Base-by-base conservation (phyloP, 2,797 vertebrate species). In the Pelobates cultripes region DNA sequence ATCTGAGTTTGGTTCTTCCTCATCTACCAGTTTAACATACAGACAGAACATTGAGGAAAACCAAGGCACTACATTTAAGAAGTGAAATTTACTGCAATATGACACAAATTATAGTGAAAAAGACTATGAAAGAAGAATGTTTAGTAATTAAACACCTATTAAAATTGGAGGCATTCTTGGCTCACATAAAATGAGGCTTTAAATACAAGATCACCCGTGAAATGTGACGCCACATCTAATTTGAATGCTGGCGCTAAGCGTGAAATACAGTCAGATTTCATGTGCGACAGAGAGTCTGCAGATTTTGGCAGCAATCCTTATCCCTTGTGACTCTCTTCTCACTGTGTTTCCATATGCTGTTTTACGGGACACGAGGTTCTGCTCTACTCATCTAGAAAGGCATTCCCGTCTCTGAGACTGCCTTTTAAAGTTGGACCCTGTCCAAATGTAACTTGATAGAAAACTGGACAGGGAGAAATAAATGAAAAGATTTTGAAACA, bases 251-350 rank as follows among this genome's bases (percentile, higher is more conserved):
- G 66, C 66, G 41, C 43, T 44, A 80, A 80, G 73, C 66, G 55
- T 74, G 71, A 68, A 60, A 69, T 42, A 17, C 40, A 81, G 66
- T 47, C 12, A 69, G 42, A 75, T 60, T 43, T 51, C 43, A 70
- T n/a, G 55, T 79, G 70, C 70, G 79, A 75, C 79, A 75, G 73
- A 75, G 79, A 61, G 80, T 75, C 74, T 81, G 63, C 44, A 77
- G n/a, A 57, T 64, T 70, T 57, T 70, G 41, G 55, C 43, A n/a
- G 14, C 15, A 75, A 64, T 44, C 40, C 43, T 4, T 17, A 15
- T 28, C 67, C 76, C 47, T 51, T 43, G 51, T 66, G 68, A 60
- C 42, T 68, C 70, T 70, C 42, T 44, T 41, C 53, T 6, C 69
- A n/a, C 45, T 61, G 7, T 7, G n/a, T 76, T 81, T 77, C 73